These are phyloP conservation scores for Lota lota DNA, from an alignment of 2,113 vertebrate genomes.

Conservation along the genomic window DNA sequence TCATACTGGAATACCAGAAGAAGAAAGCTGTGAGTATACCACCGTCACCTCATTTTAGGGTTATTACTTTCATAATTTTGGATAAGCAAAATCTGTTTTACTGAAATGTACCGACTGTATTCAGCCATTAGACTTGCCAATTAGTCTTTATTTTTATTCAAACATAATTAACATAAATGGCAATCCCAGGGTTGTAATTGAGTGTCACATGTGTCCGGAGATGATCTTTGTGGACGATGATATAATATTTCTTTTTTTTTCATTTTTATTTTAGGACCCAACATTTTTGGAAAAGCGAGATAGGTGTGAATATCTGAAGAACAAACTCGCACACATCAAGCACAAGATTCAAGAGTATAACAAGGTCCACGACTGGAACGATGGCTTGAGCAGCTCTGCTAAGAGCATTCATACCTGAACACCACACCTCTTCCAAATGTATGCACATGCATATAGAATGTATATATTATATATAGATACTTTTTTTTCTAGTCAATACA, in stretches of 20 bases:
- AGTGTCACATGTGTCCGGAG: too few relatives aligned
- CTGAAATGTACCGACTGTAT: too few relatives aligned
- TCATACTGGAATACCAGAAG: conserved; percentile 85
- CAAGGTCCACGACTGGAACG: conserved; percentile 80
- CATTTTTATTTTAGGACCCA: conserved; percentile 77
- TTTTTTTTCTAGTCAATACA: too few relatives aligned
- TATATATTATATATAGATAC: too few relatives aligned
- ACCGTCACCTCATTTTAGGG: neutral
- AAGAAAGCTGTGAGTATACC: conserved; percentile 87
- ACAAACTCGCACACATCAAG: conserved; percentile 94
- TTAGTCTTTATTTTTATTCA: too few relatives aligned
- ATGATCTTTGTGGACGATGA: too few relatives aligned
- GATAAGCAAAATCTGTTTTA: too few relatives aligned
- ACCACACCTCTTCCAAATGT: neutral
- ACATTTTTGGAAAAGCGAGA: conserved; percentile 90
- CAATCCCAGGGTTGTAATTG: too few relatives aligned
- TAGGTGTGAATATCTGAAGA: conserved; percentile 94
- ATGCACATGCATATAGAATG: neutral
- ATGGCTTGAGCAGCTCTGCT: conserved; percentile 47
- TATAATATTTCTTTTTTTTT: too few relatives aligned
- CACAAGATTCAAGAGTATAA: conserved; percentile 94
- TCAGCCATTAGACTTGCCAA: too few relatives aligned
- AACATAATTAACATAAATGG: too few relatives aligned
- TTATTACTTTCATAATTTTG: neutral
- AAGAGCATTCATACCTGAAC: too few relatives aligned